phyloP scores from a whole-genome alignment of 2,797 vertebrate genomes.

The Diglossa cyanea region DNA sequence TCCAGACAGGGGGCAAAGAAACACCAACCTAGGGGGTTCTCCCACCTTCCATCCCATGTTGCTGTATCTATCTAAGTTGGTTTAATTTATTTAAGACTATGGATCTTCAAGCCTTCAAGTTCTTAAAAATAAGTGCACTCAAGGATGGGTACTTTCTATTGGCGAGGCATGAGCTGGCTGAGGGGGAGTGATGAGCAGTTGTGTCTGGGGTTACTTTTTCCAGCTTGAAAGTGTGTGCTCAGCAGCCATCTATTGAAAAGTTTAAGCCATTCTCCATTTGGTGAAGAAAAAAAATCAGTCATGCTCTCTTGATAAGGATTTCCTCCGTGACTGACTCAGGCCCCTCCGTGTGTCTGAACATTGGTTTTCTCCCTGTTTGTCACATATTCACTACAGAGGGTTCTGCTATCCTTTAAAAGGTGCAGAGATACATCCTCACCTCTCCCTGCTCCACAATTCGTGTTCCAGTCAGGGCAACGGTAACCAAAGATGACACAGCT shows the following conservation, averaged over 20 bases:
- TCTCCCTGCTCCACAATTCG: neutral
- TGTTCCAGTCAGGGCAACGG: neutral
- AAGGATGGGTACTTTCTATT: neutral
- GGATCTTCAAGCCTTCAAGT: neutral
- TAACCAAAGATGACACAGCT: rapidly evolving
- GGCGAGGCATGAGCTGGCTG: rapidly evolving
- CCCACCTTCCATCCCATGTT: neutral
- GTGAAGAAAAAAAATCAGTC: neutral
- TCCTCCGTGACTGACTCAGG: neutral
- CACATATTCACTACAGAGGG: neutral
- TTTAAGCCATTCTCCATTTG: neutral
- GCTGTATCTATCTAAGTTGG: neutral
- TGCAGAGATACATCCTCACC: neutral
- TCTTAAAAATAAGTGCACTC: rapidly evolving
- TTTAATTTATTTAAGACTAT: neutral
- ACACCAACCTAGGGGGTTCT: neutral
- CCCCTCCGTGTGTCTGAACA: rapidly evolving
- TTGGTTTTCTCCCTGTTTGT: neutral
- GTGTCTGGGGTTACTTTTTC: neutral
- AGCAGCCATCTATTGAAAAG: neutral
- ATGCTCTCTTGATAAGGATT: neutral
- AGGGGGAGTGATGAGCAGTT: neutral
- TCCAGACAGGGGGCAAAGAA: neutral
- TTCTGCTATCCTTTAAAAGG: neutral
- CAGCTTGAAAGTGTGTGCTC: neutral